Percentiles rank a stretch among this genome's conserved stretches.
These are phyloP conservation scores for Trichogramma dendrolimi DNA, from an alignment of 2,888 invertebrate species.

Conservation along the genomic window DNA sequence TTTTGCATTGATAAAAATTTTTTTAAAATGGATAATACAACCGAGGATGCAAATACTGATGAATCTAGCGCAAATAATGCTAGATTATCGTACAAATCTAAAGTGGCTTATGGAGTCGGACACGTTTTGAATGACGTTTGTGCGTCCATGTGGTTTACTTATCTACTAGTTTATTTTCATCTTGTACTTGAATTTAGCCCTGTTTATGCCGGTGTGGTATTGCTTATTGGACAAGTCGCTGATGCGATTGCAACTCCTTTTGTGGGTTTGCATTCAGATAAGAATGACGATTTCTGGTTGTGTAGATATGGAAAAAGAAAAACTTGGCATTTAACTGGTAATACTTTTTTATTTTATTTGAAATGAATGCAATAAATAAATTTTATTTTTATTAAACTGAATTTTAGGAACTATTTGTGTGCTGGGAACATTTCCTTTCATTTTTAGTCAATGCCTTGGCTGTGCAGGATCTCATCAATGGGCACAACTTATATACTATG, in stretches of 20 bases:
- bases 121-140: conserved; percentile 89
- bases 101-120: conserved; percentile 70
- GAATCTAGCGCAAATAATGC: background rate
- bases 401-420: conserved; percentile 70
- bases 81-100: conserved; percentile 29
- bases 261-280: conserved; percentile 80
- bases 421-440: conserved; percentile 76
- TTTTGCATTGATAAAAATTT: background rate
- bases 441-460: conserved; percentile 73
- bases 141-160: conserved; percentile 92
- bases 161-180: conserved; percentile 78
- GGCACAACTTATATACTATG: conserved; percentile 72
- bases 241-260: conserved; percentile 86
- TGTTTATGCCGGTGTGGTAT: conserved; percentile 57
- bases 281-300: conserved; percentile 62
- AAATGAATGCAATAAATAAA: background rate
- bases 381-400: conserved; percentile 7
- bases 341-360: conserved; percentile 37
- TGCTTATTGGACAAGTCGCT: conserved; percentile 79
- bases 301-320: conserved; percentile 77
- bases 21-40: conserved; percentile 13
- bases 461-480: conserved; percentile 63
- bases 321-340: conserved; percentile 86
- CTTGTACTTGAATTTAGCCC: conserved; percentile 55
- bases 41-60: conserved; percentile 1